A percentile compares a stretch with the other conserved stretches of the same genome.
These are phyloP conservation scores for Rachycentron canadum DNA, from an alignment of 2,797 vertebrate genomes.

Conservation along the genomic window DNA sequence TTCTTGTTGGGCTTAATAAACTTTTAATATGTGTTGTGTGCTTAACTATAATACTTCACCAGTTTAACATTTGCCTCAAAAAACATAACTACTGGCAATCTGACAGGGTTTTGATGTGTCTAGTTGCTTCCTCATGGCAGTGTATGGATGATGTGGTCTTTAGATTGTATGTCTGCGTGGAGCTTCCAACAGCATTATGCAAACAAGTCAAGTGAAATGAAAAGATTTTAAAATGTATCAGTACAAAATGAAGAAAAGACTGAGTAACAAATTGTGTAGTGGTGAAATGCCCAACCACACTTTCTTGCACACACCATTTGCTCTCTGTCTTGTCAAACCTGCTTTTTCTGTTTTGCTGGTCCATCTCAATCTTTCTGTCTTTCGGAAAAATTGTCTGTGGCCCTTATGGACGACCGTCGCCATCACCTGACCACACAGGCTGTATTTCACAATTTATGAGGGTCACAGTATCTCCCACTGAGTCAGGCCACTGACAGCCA, in stretches of 20 bases:
- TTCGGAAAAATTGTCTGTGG: conserved; percentile 11
- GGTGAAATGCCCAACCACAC: not conserved
- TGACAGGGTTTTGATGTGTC: not conserved
- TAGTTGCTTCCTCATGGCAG: not conserved
- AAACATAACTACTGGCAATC: not conserved
- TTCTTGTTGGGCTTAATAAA: not conserved
- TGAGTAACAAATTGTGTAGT: not conserved
- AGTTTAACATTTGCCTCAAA: not conserved
- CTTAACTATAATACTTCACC: not conserved
- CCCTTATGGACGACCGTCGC: conserved; percentile 4
- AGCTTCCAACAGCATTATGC: not conserved
- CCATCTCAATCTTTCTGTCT: not conserved
- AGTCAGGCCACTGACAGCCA: conserved; percentile 24
- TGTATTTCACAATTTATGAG: conserved; percentile 12
- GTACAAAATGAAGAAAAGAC: not conserved
- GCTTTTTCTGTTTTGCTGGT: not conserved
- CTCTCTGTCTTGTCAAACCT: not conserved
- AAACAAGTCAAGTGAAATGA: not conserved
- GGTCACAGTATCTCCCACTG: not conserved
- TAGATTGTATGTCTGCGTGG: not conserved
- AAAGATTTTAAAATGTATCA: too few relatives aligned
- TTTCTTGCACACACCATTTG: not conserved
- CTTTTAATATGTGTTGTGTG: not conserved
- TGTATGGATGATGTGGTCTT: not conserved
- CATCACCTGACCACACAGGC: not conserved